Conservation (phyloP, 2,888 invertebrate species). For the Panzeria rudis region DNA sequence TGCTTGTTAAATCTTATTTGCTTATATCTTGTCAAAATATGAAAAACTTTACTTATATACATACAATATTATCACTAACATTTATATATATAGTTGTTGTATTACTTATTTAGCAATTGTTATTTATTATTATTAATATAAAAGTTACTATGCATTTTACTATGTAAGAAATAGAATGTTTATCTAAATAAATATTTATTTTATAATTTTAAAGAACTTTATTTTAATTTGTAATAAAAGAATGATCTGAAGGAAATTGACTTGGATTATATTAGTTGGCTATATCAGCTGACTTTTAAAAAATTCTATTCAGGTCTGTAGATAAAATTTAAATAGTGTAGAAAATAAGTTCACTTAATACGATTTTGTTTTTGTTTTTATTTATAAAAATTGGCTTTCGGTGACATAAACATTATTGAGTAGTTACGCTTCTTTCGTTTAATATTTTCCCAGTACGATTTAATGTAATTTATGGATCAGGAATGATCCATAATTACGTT, state of each 20-base stretch:
- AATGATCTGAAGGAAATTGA: background rate
- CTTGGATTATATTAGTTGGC: too few relatives aligned
- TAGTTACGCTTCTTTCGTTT: too few relatives aligned
- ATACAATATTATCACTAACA: slow-evolving; percentile 48
- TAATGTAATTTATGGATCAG: too few relatives aligned
- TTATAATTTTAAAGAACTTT: slow-evolving; percentile 2
- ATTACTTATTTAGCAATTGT: slow-evolving; percentile 49
- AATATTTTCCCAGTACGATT: too few relatives aligned
- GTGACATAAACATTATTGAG: too few relatives aligned
- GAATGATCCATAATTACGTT: too few relatives aligned
- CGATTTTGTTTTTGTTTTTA: too few relatives aligned
- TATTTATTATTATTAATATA: slow-evolving; percentile 67
- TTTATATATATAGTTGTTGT: slow-evolving; percentile 45
- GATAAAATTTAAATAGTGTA: too few relatives aligned
- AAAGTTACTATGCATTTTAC: slow-evolving; percentile 63
- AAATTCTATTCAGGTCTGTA: too few relatives aligned
- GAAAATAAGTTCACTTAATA: too few relatives aligned
- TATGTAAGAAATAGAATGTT: slow-evolving; percentile 16
- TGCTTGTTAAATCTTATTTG: background rate
- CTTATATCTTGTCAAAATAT: slow-evolving; percentile 40
- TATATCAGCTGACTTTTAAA: too few relatives aligned
- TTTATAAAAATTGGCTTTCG: too few relatives aligned
- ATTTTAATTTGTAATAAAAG: background rate
- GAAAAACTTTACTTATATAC: slow-evolving; percentile 21
- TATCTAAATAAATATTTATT: slow-evolving; percentile 44